Base-by-base conservation (phyloP, 2,888 invertebrate species). In the Netelia inedita region DNA sequence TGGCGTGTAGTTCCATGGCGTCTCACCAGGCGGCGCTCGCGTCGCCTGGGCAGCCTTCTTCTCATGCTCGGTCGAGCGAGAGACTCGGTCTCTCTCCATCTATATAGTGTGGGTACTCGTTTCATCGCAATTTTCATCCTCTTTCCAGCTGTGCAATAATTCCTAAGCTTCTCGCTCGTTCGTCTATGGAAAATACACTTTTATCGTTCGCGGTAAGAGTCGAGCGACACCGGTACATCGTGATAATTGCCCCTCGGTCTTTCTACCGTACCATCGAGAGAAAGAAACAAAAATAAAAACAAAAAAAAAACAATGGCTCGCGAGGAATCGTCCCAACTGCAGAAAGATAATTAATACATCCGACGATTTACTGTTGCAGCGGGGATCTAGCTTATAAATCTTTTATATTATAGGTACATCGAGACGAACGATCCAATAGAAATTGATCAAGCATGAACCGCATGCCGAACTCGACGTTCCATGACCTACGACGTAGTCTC, bases 11-110 rank as follows among this genome's bases (percentile, higher is more conserved):
- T 65, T 71, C 63, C 35, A 63, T 74, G 63, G 78, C 61, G 55
- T 74, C 75, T 80, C 84, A 74, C 86, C 84, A 86, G 73, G 68
- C 63, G 80, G 74, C 61, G 73, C 50, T 28, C 23, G 16, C 14
- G 55, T 46, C 35, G 23, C 19, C 1, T 14, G 14, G 46, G 10
- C 66, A 14, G 1, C 50, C 14, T 6, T 23, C 83, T 86, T 86
- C 88, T 85, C 89, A 83, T 89, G 85, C 83, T 82, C 75, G 87
- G 87, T 79, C 83, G 85, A 88, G 89, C 88, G 75, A 88, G 81
- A 82, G 83, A 72, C 71, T 57, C 79, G 69, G 74, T 50, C 79
- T 61, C 46, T 82, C 46, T 68, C 68, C 35, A 59, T 73, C 69
- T 73, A 55, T 46, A 63, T 73, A 61, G 16, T 43, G 19, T 21